Percentiles rank a stretch among this genome's conserved stretches.
These are phyloP conservation scores for Silurus meridionalis DNA, from an alignment of 2,113 vertebrate genomes.

Conservation along the genomic window DNA sequence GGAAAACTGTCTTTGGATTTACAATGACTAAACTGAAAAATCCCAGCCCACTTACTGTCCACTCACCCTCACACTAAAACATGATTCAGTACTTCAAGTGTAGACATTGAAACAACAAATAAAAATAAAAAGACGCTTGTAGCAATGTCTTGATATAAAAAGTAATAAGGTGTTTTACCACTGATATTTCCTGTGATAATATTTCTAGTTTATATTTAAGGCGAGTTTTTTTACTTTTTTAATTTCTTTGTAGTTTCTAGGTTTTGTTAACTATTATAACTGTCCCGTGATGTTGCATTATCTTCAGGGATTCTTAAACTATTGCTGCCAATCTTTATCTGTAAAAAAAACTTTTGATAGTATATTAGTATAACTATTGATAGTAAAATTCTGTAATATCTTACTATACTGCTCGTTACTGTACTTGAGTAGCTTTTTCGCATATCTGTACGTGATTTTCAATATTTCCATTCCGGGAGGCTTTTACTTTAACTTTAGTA, in stretches of 20 bases:
- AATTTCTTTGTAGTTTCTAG: too few relatives aligned
- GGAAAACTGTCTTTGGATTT: background rate
- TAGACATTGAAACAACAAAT: background rate
- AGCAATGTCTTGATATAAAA: background rate
- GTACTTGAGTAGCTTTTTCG: too few relatives aligned
- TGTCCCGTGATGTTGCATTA: too few relatives aligned
- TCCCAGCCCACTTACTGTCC: background rate
- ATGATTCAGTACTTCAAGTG: background rate
- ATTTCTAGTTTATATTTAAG: background rate
- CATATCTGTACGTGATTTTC: too few relatives aligned
- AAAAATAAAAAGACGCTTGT: background rate
- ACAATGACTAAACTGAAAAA: background rate
- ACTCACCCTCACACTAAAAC: background rate
- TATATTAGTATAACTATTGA: too few relatives aligned
- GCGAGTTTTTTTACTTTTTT: too few relatives aligned
- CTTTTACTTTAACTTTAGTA: too few relatives aligned
- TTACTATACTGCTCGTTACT: background rate
- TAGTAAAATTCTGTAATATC: background rate
- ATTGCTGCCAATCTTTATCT: too few relatives aligned
- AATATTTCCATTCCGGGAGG: too few relatives aligned
- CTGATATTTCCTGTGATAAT: background rate
- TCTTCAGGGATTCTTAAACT: too few relatives aligned
- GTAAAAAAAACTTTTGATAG: too few relatives aligned
- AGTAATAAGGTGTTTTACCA: background rate
- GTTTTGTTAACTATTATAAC: background rate